Base-by-base conservation (phyloP, 2,797 vertebrate species). In the Acipenser ruthenus region DNA sequence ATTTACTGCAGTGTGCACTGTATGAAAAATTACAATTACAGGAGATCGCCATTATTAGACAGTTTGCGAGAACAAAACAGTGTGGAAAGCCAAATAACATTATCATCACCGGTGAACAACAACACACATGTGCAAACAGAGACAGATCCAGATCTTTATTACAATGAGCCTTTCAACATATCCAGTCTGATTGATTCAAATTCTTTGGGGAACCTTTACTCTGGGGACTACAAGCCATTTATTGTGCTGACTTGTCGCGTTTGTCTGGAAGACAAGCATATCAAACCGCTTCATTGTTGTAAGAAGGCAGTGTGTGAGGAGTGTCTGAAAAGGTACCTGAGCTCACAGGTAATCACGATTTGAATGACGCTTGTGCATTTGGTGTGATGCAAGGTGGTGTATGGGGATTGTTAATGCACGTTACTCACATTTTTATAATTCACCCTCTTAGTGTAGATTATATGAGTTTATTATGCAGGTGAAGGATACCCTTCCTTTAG, bases 1-100 rank as follows among this genome's bases (percentile, higher is more conserved):
- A 81, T 95, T 64, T 94, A 93, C 60, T 96, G 95, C 82, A 93
- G 93, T 0, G 95, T 98, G 6, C 97, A 95, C 79, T 95, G 94
- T 72, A 92, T 93, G 78, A 93, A 91, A 70, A 87, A 86, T 71
- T 93, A 96, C 72, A 77, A 78, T 10, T 84, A 81, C 0, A 75
- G 72, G 60, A 81, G 69, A 58, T 65, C 59, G 65, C 70, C 60
- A 37, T 37, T 37, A 9, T 37, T 37, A 9, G 74, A 59, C 68
- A 71, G 75, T 71, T 67, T 1, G 37, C 77, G 68, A 69, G 67
- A 72, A 68, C 50, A 74, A 18, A 71, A 70, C 37, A 55, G 68
- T 49, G 52, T 58, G 55, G 72, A 74, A 71, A 74, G 71, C 6
- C 52, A 52, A 48, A 62, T 63, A 15, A 69, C 64, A 51, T 60